A percentile compares a stretch with the other conserved stretches of the same genome.
These are phyloP conservation scores for Bradysia coprophila DNA, from an alignment of 1,140 invertebrate species.

Conservation along the genomic window DNA sequence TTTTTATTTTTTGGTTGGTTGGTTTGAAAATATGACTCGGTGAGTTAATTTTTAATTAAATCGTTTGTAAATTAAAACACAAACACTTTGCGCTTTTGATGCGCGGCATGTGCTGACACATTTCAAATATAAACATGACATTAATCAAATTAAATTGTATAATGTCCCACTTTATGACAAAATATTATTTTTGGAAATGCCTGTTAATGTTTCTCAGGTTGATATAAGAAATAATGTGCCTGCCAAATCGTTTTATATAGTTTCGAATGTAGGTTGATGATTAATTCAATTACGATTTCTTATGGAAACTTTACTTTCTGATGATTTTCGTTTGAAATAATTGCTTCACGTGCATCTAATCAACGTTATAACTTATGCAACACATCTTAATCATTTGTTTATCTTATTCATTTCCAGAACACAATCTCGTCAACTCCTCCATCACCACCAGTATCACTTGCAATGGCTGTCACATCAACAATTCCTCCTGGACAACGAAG, in stretches of 20 bases:
- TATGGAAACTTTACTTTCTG: not conserved
- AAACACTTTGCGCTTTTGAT: not conserved
- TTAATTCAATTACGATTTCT: not conserved
- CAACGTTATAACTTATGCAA: too few species aligned
- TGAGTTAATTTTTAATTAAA: not conserved
- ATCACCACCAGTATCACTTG: slow-evolving; percentile 15
- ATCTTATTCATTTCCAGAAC: slow-evolving; percentile 12
- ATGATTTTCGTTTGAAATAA: too few species aligned
- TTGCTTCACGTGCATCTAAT: too few species aligned
- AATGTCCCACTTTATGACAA: too few species aligned
- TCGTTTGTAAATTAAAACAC: not conserved
- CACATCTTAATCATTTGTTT: not conserved
- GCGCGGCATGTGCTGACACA: not conserved
- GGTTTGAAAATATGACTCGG: too few species aligned
- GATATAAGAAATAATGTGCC: too few species aligned
- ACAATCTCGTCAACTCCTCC: slow-evolving; percentile 24
- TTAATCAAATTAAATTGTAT: too few species aligned
- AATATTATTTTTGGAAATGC: too few species aligned
- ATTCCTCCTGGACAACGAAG: slow-evolving; percentile 29
- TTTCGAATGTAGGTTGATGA: too few species aligned
- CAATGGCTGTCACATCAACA: slow-evolving; percentile 21
- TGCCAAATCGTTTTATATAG: too few species aligned
- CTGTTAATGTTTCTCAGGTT: too few species aligned
- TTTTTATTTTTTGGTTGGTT: too few species aligned
- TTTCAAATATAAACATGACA: not conserved